phyloP scores from a whole-genome alignment of 2,113 vertebrate genomes.

The Pedetes capensis region DNA sequence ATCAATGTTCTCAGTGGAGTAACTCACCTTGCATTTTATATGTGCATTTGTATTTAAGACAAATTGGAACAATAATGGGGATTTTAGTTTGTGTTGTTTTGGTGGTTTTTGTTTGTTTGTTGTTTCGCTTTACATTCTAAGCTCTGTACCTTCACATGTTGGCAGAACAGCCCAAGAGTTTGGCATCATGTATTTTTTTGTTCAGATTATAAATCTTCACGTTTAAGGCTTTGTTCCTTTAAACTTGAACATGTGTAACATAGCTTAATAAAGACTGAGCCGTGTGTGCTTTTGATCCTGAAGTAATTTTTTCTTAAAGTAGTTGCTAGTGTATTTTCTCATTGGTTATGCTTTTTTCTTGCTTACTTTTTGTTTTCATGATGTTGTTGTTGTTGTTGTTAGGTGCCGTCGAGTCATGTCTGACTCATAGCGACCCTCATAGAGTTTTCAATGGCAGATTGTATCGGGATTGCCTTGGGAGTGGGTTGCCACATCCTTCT shows the following conservation, averaged over 20 bases:
- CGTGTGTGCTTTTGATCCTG: neutral
- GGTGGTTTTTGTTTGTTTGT: neutral
- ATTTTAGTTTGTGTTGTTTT: neutral
- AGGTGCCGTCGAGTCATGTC: no score
- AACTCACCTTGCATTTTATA: neutral
- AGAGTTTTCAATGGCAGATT: no score
- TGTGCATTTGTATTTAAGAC: neutral
- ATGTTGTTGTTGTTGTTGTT: no score
- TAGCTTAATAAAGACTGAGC: neutral
- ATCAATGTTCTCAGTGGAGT: neutral
- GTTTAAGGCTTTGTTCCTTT: neutral
- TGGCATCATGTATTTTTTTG: neutral
- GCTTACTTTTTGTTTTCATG: neutral
- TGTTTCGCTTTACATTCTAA: no score
- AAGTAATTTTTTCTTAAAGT: neutral
- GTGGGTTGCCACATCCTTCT: no score
- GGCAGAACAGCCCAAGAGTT: neutral
- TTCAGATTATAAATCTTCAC: neutral
- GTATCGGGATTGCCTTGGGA: no score
- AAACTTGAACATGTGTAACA: neutral
- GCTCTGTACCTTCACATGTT: neutral
- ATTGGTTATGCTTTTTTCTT: neutral
- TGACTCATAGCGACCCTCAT: no score
- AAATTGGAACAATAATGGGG: neutral
- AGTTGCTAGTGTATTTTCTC: neutral